Conservation (phyloP, 2,888 invertebrate species). For the Seira sanloemensis region DNA sequence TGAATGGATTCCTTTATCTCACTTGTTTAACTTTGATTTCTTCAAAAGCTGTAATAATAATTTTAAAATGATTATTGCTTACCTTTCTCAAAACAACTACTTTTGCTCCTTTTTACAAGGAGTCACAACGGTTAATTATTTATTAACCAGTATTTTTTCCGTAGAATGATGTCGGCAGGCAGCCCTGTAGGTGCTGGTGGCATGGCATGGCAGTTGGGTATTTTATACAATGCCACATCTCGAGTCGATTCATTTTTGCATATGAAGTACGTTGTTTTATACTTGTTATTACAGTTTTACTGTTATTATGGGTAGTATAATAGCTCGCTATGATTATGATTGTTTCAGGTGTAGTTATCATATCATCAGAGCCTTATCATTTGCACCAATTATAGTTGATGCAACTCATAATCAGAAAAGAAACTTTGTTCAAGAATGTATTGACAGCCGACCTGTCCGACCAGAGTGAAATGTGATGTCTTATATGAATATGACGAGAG, state of each 20-base stretch:
- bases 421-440: conserved; percentile 12
- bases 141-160: too few species aligned
- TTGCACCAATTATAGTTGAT: conserved; percentile 56
- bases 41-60: background rate
- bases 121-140: conserved; percentile 60
- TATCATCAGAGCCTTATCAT: conserved; percentile 41
- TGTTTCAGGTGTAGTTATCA: conserved; percentile 44
- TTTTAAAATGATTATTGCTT: background rate
- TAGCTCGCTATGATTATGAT: conserved; percentile 2
- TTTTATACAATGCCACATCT: background rate
- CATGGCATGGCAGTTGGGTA: too few species aligned
- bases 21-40: background rate
- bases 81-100: background rate
- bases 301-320: background rate
- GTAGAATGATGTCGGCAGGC: background rate
- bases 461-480: background rate
- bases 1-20: background rate
- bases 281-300: background rate
- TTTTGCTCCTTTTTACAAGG: conserved; percentile 3
- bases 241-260: background rate
- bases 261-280: background rate
- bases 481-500: background rate
- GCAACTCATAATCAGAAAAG: conserved; percentile 32
- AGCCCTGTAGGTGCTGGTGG: too few species aligned
- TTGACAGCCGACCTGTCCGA: conserved; percentile 64